Evolutionary conservation across 2,797 vertebrate genomes (phyloP).

Genomic region (Accipiter fasciatus): DNA sequence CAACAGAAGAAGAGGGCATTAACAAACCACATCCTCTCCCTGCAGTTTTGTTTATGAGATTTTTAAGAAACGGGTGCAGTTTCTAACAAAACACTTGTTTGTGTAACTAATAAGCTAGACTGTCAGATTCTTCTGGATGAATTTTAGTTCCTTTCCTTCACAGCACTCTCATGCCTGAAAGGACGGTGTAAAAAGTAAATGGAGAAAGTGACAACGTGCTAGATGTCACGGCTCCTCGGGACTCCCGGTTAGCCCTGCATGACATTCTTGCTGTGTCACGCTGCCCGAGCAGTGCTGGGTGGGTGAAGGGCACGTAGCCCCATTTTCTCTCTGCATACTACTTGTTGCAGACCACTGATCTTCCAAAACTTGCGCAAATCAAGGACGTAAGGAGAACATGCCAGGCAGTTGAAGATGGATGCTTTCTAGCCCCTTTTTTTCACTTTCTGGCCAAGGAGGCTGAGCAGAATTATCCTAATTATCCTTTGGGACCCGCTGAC

Average conservation of each 20-base stretch:
- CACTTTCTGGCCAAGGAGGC: neutral
- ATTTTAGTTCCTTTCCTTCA: neutral
- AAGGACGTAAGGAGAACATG: neutral
- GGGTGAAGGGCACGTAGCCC: neutral
- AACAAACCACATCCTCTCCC: neutral
- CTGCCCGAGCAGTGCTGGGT: rapidly evolving
- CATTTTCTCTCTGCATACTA: neutral
- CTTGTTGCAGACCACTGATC: neutral
- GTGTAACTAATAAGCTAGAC: neutral
- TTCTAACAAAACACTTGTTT: neutral
- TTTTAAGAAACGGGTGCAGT: neutral
- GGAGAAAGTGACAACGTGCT: neutral
- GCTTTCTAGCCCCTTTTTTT: neutral
- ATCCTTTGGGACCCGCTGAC: neutral
- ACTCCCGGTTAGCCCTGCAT: neutral
- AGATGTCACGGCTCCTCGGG: rapidly evolving
- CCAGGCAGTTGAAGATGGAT: neutral
- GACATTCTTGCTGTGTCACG: rapidly evolving
- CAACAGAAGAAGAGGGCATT: neutral
- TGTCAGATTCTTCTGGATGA: neutral
- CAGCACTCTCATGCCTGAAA: neutral
- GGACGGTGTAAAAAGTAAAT: neutral
- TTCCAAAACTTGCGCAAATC: neutral
- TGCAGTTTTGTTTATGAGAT: neutral
- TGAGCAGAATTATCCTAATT: neutral